phyloP scores from a whole-genome alignment of 1,140 invertebrate genomes.

The Propsilocerus akamusi region DNA sequence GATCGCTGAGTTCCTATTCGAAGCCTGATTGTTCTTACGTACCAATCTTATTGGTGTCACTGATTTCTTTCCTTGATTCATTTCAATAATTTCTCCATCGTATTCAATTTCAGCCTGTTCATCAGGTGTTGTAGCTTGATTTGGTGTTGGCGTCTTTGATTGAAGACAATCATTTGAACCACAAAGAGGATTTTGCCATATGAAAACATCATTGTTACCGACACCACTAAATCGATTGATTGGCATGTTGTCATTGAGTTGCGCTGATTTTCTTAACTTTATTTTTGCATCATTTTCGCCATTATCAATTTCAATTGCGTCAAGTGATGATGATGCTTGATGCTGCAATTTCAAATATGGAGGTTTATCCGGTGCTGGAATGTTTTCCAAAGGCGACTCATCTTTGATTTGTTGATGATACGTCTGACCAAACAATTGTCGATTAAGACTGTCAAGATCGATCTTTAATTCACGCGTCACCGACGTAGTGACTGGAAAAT shows the following conservation, averaged over 20 bases:
- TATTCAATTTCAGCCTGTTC: constrained; percentile 47
- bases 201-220: constrained; percentile 40
- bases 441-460: constrained; percentile 61
- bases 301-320: constrained; percentile 20
- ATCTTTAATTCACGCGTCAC: constrained; percentile 62
- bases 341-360: constrained; percentile 1
- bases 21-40: not conserved
- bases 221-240: constrained; percentile 7
- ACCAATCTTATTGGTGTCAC: constrained; percentile 35
- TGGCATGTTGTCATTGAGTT: too few relatives aligned
- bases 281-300: constrained; percentile 13
- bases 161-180: constrained; percentile 10
- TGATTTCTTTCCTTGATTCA: constrained; percentile 39
- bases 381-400: constrained; percentile 4
- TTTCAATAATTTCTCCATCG: constrained; percentile 37
- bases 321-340: constrained; percentile 18
- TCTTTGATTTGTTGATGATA: not conserved
- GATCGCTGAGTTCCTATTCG: not conserved
- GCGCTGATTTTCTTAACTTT: not conserved
- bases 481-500: constrained; percentile 69
- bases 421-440: constrained; percentile 44
- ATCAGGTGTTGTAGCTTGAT: constrained; percentile 38
- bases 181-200: constrained; percentile 59
- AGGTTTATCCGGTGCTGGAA: constrained; percentile 14
- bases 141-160: not conserved